phyloP scores from a whole-genome alignment of 1,140 invertebrate species.

The Drosophila nikananu region DNA sequence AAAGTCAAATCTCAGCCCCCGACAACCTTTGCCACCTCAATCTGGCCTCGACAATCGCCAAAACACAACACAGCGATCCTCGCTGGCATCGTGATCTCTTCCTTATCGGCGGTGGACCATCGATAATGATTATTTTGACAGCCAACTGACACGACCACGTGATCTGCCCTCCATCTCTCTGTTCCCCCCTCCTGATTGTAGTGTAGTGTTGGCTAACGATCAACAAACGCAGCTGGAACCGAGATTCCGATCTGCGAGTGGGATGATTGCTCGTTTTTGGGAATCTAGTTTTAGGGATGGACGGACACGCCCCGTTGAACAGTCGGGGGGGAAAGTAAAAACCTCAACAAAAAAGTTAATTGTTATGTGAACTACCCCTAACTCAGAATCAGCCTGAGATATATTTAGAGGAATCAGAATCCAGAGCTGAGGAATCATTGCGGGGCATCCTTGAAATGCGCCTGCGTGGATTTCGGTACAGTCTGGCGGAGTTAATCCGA shows the following conservation, averaged over 20 bases:
- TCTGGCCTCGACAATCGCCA: constrained; percentile 16
- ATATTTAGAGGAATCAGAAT: constrained; percentile 29
- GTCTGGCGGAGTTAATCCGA: constrained; percentile 78
- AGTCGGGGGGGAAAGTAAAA: constrained; percentile 25
- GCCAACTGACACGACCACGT: constrained; percentile 53
- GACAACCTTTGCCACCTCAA: constrained; percentile 34
- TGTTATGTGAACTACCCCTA: constrained; percentile 62
- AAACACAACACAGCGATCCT: constrained; percentile 30
- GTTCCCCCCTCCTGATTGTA: neutral
- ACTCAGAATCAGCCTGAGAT: neutral
- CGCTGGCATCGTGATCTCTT: constrained; percentile 29
- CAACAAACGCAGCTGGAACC: constrained; percentile 39
- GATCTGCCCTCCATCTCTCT: constrained; percentile 14
- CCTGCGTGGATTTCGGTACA: constrained; percentile 73
- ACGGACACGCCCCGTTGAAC: constrained; percentile 39
- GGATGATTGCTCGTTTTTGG: constrained; percentile 49
- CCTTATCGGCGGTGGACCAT: constrained; percentile 33
- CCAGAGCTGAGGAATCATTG: constrained; percentile 12
- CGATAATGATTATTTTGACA: constrained; percentile 69
- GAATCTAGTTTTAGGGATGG: constrained; percentile 53
- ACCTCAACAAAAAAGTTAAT: constrained; percentile 78
- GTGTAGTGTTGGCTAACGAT: constrained; percentile 66
- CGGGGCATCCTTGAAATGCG: constrained; percentile 47
- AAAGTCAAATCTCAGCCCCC: constrained; percentile 29
- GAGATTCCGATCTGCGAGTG: constrained; percentile 17